Percentiles rank a stretch among this genome's conserved stretches.
Conservation (phyloP, 2,888 invertebrate species). For the Acronicta leporina region DNA sequence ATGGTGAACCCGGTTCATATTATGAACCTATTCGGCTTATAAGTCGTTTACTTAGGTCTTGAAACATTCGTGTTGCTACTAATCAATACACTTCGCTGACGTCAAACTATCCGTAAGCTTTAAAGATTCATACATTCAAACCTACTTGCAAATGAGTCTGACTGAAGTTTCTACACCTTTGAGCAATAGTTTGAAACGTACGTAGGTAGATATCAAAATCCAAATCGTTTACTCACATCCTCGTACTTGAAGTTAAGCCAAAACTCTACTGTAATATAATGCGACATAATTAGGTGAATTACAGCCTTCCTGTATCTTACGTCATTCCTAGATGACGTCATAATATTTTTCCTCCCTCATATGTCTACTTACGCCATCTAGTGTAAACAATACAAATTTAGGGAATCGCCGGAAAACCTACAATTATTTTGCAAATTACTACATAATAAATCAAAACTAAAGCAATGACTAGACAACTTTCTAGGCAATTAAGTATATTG, state of each 20-base stretch:
- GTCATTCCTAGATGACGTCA: constrained; percentile 41
- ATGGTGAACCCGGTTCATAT: constrained; percentile 31
- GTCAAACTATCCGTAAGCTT: constrained; percentile 39
- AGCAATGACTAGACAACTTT: too few relatives aligned
- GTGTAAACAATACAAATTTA: background rate
- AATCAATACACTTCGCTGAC: constrained; percentile 50
- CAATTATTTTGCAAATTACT: too few relatives aligned
- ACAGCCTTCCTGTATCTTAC: constrained; percentile 37
- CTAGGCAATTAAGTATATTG: too few relatives aligned
- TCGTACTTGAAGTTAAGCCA: constrained; percentile 50
- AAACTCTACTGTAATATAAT: constrained; percentile 26
- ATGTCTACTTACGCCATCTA: constrained; percentile 32
- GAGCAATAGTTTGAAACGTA: constrained; percentile 44
- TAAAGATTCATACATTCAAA: constrained; percentile 41
- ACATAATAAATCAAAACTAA: too few relatives aligned
- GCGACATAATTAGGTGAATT: constrained; percentile 38
- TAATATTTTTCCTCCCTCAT: constrained; percentile 13
- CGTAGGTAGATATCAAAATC: background rate
- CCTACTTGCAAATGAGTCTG: constrained; percentile 42
- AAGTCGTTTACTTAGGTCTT: constrained; percentile 29
- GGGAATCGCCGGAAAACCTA: background rate
- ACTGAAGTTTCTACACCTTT: constrained; percentile 34
- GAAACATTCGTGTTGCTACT: constrained; percentile 14
- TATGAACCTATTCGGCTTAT: constrained; percentile 12
- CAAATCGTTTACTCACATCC: constrained; percentile 24